phyloP scores from a whole-genome alignment of 2,113 vertebrate species.

The Eira barbara region DNA sequence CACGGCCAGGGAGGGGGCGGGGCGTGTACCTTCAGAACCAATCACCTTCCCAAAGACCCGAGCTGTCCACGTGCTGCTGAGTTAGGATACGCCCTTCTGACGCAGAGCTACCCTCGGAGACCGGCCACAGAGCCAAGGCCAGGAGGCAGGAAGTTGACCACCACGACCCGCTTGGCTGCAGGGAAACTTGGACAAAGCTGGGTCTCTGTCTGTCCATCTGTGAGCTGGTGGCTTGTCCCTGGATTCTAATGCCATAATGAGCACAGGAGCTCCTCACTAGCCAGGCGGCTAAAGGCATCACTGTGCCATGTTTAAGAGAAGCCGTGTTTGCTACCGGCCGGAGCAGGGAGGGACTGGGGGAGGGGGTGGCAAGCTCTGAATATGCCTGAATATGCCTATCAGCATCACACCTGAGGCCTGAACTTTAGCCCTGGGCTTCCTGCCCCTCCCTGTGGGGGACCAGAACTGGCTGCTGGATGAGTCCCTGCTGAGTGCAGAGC shows the following conservation, averaged over 20 bases:
- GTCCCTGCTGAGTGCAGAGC: neutral
- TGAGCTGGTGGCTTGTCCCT: neutral
- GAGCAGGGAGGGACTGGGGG: neutral
- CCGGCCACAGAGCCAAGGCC: neutral
- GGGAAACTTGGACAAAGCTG: neutral
- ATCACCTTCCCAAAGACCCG: neutral
- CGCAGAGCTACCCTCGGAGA: neutral
- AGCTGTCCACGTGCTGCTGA: neutral
- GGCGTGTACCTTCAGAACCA: no score
- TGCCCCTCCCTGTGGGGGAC: neutral
- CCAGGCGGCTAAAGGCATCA: neutral
- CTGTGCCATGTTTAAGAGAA: neutral
- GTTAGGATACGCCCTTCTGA: neutral
- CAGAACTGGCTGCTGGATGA: neutral
- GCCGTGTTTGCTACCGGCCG: neutral
- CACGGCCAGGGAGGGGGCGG: neutral
- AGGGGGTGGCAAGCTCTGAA: neutral
- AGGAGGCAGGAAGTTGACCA: neutral
- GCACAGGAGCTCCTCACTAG: neutral
- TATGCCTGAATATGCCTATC: neutral
- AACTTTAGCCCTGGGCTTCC: neutral
- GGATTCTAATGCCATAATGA: neutral
- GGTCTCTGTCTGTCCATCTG: neutral
- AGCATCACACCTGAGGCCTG: neutral
- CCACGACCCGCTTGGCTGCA: neutral